Evolutionary conservation across 2,797 vertebrate species (phyloP), one percentile per base, ranked within the genome.

Genomic region (Echeneis naucrates): DNA sequence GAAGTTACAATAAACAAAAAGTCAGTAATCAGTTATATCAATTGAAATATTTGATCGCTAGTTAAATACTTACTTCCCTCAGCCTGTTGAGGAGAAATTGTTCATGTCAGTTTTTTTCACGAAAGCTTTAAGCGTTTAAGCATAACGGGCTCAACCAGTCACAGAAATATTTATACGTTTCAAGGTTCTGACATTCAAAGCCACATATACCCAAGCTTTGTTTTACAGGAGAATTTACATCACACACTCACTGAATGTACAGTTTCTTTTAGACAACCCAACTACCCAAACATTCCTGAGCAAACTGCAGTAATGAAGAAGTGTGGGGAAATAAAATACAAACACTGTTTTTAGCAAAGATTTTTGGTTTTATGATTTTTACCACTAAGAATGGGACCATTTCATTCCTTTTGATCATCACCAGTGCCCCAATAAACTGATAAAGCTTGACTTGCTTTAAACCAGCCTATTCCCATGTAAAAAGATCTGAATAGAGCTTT

Each of bases 51-150:
- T 37, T 53, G 10, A 62, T 42, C 62, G 5, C 21, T n/a, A 19
- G 44, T 50, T 11, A 54, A 54, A 65, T 75, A 3, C 37, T 26
- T 48, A 0, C 16, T 69, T 44, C 61, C 30, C 19, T 30, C n/a
- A 8, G 53, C 1, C 33, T 53, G 5, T 45, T 21, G 11, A 24
- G 23, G 7, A 9, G 10, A 56, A 68, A 63, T 42, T 2, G 8
- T 16, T 14, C n/a, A n/a, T n/a, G 23, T 42, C 5, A 12, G 0
- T 50, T 38, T 48, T 65, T 64, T 48, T 27, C 51, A 60, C 52
- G 7, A 58, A 42, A 57, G 24, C 2, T 50, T 63, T 57, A 10
- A 11, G 37, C 37, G 35, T 37, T 38, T 38, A 37, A 12, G 35
- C 13, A 12, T 16, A 57, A 23, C 3, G 32, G 6, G 32, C 32